Conservation (phyloP, 2,113 vertebrate species). For the Cardinalis cardinalis region DNA sequence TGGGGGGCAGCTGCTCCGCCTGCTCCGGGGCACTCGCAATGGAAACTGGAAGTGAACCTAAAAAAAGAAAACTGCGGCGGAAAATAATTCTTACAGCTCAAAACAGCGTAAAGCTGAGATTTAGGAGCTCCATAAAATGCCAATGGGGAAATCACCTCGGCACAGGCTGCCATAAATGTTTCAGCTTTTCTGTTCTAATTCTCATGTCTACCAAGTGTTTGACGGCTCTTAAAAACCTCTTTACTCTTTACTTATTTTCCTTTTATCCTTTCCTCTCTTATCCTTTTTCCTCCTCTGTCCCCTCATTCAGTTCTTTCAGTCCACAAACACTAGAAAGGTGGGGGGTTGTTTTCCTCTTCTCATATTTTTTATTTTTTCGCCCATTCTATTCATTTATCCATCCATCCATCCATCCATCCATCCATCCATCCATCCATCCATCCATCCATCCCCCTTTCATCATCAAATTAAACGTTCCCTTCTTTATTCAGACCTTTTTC, state of each 20-base stretch:
- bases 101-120: background rate
- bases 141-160: constrained; percentile 10
- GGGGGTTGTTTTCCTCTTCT: background rate
- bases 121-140: constrained; percentile 17
- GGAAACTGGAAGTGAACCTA: background rate
- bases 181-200: constrained; percentile 29
- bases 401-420: background rate
- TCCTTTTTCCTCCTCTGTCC: background rate
- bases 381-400: background rate
- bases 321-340: background rate
- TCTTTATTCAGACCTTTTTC: background rate
- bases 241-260: background rate
- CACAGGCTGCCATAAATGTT: constrained; percentile 3
- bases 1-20: background rate
- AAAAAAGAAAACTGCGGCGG: background rate
- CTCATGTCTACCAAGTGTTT: constrained; percentile 10
- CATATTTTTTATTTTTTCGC: background rate
- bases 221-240: constrained; percentile 1
- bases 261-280: background rate
- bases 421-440: background rate
- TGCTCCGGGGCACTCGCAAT: background rate
- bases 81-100: background rate
- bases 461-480: background rate
- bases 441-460: background rate
- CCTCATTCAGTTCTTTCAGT: background rate